Evolutionary conservation across 2,797 vertebrate species (phyloP), one percentile per base, ranked within the genome.

Genomic region (Gallinago solitaria): DNA sequence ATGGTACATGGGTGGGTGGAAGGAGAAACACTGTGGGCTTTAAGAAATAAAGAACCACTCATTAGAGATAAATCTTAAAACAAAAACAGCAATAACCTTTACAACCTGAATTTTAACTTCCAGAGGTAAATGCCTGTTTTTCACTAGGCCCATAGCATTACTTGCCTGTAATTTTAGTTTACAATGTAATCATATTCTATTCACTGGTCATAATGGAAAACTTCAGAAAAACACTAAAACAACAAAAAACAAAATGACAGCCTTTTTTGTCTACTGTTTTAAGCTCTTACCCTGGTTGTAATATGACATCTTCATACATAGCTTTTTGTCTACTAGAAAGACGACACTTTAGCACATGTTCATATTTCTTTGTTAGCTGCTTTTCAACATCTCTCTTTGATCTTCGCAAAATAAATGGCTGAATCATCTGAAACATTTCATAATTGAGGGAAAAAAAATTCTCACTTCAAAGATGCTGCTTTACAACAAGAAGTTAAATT

Each of bases 311-410:
- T 81, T 99, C 99, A 12, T 99, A 99, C 96, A 99, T 98, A 73
- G 97, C 98, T 97, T 99, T 99, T 91, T 99, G 99, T 76, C 98
- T 97, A 80, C 91, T 97, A 16, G 99, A 99, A 50, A 99, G 98
- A 12, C 98, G 98, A 63, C 99, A 99, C 92, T 99, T 99, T 2
- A 99, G 98, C 89, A 99, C 99, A 37, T 99, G 99, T 59, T 99
- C 99, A 0, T 99, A 99, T 93, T 99, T 99, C 97, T 99, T 99
- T 25, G 99, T 98, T 51, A 99, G 98, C 97, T 99, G 99, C 95
- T 99, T 99, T 90, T 99, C 99, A 39, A 99, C 99, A 0, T 99
- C 99, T 73, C 98, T 98, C 97, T 99, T 99, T 54, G 99, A 99
- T 92, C 99, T 98, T 59, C 98, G 97, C 97, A 99, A 97, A 95